phyloP scores from a whole-genome alignment of 1,140 invertebrate species.

The Heterodera carotae region DNA sequence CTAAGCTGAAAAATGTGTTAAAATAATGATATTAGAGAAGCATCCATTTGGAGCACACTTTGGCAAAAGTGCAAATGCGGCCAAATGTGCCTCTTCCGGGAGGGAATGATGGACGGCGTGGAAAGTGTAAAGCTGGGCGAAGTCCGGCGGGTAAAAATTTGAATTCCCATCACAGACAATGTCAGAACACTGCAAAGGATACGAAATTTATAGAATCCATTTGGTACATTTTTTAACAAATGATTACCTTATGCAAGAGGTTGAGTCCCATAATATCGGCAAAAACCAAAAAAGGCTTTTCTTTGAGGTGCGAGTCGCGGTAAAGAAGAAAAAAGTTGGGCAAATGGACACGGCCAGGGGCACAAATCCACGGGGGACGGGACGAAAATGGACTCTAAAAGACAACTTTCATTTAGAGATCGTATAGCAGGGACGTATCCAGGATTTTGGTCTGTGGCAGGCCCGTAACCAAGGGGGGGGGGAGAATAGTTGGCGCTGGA shows the following conservation, averaged over 20 bases:
- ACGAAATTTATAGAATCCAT: neutral
- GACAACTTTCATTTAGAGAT: neutral
- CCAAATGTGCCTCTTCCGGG: slow-evolving; percentile 26
- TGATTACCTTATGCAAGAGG: slow-evolving; percentile 13
- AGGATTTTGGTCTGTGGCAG: no score
- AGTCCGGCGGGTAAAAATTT: slow-evolving; percentile 20
- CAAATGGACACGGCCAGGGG: neutral
- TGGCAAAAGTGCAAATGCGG: slow-evolving; percentile 20
- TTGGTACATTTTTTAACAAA: no score
- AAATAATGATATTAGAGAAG: no score
- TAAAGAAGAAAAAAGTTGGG: slow-evolving; percentile 26
- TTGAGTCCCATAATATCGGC: slow-evolving; percentile 28
- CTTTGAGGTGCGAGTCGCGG: neutral
- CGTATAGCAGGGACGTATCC: no score
- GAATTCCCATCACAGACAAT: slow-evolving; percentile 31
- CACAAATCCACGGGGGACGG: slow-evolving; percentile 13
- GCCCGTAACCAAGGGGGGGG: no score
- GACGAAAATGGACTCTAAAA: slow-evolving; percentile 7
- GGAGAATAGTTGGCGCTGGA: no score
- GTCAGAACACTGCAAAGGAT: slow-evolving; percentile 4
- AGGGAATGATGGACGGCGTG: slow-evolving; percentile 27
- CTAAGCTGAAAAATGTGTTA: neutral
- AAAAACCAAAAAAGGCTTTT: slow-evolving; percentile 17
- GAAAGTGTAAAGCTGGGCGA: slow-evolving; percentile 24
- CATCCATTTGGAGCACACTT: no score